Conservation (phyloP, 2,888 invertebrate species). For the Laothoe populi region DNA sequence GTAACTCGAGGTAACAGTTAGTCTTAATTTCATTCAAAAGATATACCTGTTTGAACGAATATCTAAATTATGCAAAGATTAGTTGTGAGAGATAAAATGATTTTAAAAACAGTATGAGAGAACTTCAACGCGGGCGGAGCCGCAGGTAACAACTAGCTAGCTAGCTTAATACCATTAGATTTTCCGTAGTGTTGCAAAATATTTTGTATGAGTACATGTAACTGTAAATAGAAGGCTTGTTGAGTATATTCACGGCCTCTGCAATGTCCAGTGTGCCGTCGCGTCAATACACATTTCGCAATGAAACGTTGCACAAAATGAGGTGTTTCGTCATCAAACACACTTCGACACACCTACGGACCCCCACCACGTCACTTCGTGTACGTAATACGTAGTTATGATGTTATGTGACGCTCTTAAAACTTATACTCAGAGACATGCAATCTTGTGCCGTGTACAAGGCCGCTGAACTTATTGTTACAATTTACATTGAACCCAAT, state of each 20-base stretch:
- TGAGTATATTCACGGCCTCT: slow-evolving; percentile 52
- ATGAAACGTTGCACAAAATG: slow-evolving; percentile 75
- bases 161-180: slow-evolving; percentile 5
- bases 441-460: slow-evolving; percentile 8
- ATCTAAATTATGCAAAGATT: too few relatives aligned
- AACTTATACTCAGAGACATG: slow-evolving; percentile 24
- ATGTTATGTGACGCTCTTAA: slow-evolving; percentile 33
- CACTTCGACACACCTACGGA: slow-evolving; percentile 73
- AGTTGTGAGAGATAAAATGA: too few relatives aligned
- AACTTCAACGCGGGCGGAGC: too few relatives aligned
- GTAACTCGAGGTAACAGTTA: too few relatives aligned
- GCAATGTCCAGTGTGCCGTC: slow-evolving; percentile 58
- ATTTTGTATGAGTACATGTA: slow-evolving; percentile 1
- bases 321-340: slow-evolving; percentile 74
- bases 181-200: slow-evolving; percentile 14
- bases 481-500: slow-evolving; percentile 14
- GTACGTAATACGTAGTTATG: slow-evolving; percentile 49
- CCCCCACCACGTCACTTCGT: slow-evolving; percentile 59
- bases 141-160: too few relatives aligned
- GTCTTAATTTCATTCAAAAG: too few relatives aligned
- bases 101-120: too few relatives aligned
- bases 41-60: too few relatives aligned
- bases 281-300: slow-evolving; percentile 77
- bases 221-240: slow-evolving; percentile 23
- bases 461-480: slow-evolving; percentile 19